Conservation (phyloP, 2,888 invertebrate genomes). For the Plutella xylostella region DNA sequence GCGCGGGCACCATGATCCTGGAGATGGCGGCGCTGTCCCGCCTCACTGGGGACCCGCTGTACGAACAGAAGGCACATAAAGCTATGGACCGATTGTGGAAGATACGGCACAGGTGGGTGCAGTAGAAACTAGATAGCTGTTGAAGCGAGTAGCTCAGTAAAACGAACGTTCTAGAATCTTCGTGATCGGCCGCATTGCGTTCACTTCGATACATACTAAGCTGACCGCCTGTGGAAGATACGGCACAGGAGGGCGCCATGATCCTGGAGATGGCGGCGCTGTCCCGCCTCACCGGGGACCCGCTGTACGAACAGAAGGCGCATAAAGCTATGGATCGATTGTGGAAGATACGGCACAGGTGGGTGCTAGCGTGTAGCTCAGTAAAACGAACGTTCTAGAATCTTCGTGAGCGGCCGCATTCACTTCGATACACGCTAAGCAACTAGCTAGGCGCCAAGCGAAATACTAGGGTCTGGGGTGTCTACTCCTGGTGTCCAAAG, state of each 20-base stretch:
- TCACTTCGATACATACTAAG: no score
- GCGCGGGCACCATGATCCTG: conserved; percentile 97
- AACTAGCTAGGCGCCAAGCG: no score
- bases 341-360: conserved; percentile 92
- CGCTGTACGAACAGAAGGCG: conserved; percentile 94
- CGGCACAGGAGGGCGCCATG: conserved; percentile 98
- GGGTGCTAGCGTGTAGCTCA: no score
- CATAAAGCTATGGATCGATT: conserved; percentile 96
- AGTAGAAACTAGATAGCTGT: background rate
- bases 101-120: conserved; percentile 77
- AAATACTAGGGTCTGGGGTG: no score
- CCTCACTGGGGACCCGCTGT: conserved; percentile 90
- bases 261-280: conserved; percentile 97
- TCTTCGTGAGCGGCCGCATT: no score
- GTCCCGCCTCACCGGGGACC: conserved; percentile 91
- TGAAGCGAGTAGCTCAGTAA: background rate
- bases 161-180: no score
- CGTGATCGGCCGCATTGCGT: background rate
- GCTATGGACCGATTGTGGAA: conserved; percentile 98
- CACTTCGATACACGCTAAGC: no score
- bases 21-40: conserved; percentile 97
- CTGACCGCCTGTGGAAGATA: no score
- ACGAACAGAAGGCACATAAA: conserved; percentile 93
- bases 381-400: no score
- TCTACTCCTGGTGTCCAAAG: no score